Percentiles rank a stretch among this genome's conserved stretches.
These are phyloP conservation scores for Vulpes lagopus DNA, from an alignment of 2,113 vertebrate species.

Conservation along the genomic window DNA sequence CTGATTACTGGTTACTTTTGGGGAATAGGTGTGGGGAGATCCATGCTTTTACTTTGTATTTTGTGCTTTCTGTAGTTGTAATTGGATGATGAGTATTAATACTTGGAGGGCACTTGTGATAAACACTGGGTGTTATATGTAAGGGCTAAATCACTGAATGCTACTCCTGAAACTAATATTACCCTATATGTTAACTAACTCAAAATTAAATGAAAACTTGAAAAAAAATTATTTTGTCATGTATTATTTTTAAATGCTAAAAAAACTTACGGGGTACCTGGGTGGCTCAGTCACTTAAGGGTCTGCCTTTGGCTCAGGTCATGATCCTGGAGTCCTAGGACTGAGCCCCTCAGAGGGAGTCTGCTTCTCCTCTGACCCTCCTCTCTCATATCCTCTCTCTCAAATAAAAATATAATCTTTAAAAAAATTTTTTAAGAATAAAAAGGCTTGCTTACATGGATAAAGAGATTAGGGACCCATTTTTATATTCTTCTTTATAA, in stretches of 20 bases:
- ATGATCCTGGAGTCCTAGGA: no score
- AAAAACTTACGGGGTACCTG: not conserved
- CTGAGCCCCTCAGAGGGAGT: no score
- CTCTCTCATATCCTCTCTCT: no score
- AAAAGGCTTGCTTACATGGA: not conserved
- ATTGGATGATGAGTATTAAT: not conserved
- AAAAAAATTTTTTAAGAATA: no score
- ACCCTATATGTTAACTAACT: not conserved
- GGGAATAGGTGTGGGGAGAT: not conserved
- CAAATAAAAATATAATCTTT: no score
- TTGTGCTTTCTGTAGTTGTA: not conserved
- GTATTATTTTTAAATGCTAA: slow-evolving; percentile 23
- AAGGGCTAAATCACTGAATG: not conserved
- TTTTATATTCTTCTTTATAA: slow-evolving; percentile 41
- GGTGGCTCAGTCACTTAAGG: no score
- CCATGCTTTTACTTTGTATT: not conserved
- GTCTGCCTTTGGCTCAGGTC: no score
- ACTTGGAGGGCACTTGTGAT: not conserved
- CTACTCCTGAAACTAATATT: not conserved
- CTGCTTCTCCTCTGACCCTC: no score
- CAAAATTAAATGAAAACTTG: not conserved
- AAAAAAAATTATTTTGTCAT: not conserved
- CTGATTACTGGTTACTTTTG: not conserved
- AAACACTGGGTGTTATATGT: not conserved
- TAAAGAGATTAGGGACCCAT: not conserved